Evolutionary conservation across 2,113 vertebrate species (phyloP).

Genomic region (Grus americana): DNA sequence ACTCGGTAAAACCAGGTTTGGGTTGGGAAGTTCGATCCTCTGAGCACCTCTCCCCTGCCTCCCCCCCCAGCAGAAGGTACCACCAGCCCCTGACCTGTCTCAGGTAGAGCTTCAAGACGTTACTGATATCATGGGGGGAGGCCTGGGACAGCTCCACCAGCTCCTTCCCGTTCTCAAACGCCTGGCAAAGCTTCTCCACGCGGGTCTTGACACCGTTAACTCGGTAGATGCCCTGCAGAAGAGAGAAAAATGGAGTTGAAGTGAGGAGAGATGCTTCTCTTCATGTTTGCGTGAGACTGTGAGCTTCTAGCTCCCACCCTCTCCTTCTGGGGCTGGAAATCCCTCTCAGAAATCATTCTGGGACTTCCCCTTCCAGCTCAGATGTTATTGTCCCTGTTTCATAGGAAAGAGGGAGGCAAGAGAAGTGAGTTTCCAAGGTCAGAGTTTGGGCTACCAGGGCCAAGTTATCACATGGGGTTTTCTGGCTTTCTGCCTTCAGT

Average conservation of each 20-base stretch:
- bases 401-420: neutral
- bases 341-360: neutral
- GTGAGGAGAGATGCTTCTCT: neutral
- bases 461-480: neutral
- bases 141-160: constrained; percentile 95
- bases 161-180: constrained; percentile 94
- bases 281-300: rapidly evolving
- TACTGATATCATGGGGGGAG: constrained; percentile 94
- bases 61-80: neutral
- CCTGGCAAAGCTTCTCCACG: constrained; percentile 97
- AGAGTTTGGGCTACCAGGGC: neutral
- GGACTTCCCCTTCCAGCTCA: neutral
- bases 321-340: neutral
- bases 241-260: neutral
- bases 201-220: constrained; percentile 95
- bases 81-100: constrained; percentile 81
- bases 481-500: neutral
- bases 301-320: neutral
- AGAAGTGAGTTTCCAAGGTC: neutral
- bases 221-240: constrained; percentile 90
- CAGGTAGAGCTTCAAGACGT: constrained; percentile 96
- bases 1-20: neutral
- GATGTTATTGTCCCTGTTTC: neutral
- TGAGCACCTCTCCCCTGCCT: neutral
- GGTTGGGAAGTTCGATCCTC: neutral